Evolutionary conservation across 2,888 invertebrate species (phyloP).

Genomic region (Lepidochrysops patricia): DNA sequence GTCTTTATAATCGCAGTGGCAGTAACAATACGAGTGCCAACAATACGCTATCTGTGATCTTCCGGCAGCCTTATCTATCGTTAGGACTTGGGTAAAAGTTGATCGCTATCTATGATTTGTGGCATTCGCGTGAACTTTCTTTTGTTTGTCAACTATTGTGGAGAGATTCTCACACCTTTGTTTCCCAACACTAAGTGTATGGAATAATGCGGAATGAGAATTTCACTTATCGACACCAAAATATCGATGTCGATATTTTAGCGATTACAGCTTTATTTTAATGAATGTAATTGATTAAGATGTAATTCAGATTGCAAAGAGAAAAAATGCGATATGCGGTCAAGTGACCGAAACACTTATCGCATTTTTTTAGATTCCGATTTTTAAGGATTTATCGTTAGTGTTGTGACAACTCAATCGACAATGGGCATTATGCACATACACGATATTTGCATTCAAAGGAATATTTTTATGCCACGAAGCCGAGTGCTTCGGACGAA

Average conservation of each 20-base stretch:
- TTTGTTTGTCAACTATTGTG: constrained; percentile 19
- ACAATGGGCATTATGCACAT: not conserved
- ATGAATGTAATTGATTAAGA: no score
- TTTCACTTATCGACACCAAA: not conserved
- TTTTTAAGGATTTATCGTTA: not conserved
- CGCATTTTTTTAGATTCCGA: not conserved
- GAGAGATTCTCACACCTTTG: constrained; percentile 1
- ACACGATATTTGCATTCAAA: not conserved
- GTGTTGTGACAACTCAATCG: constrained; percentile 1
- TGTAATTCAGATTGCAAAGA: no score
- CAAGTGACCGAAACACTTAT: no score
- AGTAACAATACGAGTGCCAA: constrained; percentile 17
- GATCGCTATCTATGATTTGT: constrained; percentile 30
- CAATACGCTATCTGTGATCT: constrained; percentile 20
- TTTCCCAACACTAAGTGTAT: not conserved
- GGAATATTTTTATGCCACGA: not conserved
- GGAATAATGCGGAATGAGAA: not conserved
- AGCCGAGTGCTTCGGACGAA: not conserved
- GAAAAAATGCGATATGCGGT: not conserved
- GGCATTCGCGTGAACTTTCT: constrained; percentile 23
- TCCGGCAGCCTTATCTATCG: constrained; percentile 4
- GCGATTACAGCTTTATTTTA: no score
- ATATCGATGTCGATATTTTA: not conserved
- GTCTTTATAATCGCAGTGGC: not conserved
- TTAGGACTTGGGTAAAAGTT: constrained; percentile 26